Percentiles rank a stretch among this genome's conserved stretches.
Evolutionary conservation across 2,888 invertebrate species (phyloP).

Genomic region (Allophyes oxyacanthae): DNA sequence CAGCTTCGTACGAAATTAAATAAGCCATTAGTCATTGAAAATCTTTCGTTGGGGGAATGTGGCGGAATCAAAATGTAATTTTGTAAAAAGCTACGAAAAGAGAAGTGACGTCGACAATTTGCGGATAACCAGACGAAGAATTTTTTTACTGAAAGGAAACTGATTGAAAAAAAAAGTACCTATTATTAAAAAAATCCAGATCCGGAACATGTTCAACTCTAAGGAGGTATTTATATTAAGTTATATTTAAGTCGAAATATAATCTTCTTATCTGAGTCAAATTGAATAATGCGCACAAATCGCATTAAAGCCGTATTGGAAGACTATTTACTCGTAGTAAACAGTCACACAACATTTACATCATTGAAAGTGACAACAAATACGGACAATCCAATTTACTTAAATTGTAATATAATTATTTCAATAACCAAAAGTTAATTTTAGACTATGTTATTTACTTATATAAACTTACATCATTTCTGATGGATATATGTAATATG

Average conservation of each 20-base stretch:
- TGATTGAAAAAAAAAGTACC: no score
- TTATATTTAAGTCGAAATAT: no score
- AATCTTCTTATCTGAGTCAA: not conserved
- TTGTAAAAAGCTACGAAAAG: conserved; percentile 63
- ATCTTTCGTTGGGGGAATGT: conserved; percentile 54
- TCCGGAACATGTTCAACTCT: no score
- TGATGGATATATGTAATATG: not conserved
- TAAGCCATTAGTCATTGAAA: conserved; percentile 68
- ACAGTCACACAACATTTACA: not conserved
- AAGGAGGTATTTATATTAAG: not conserved
- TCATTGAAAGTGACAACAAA: conserved; percentile 1
- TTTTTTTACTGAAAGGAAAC: conserved; percentile 64
- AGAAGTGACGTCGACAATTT: conserved; percentile 61
- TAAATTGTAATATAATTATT: not conserved
- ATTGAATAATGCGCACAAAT: not conserved
- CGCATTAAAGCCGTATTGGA: not conserved
- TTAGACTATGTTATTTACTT: no score
- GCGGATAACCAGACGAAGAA: conserved; percentile 56
- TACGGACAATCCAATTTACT: conserved; percentile 2
- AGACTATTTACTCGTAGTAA: not conserved
- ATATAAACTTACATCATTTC: no score
- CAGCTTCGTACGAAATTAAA: conserved; percentile 64
- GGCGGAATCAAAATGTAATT: conserved; percentile 71
- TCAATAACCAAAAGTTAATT: not conserved
- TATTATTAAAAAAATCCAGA: no score